phyloP scores from a whole-genome alignment of 2,888 invertebrate genomes.

The Metopia argyrocephala region DNA sequence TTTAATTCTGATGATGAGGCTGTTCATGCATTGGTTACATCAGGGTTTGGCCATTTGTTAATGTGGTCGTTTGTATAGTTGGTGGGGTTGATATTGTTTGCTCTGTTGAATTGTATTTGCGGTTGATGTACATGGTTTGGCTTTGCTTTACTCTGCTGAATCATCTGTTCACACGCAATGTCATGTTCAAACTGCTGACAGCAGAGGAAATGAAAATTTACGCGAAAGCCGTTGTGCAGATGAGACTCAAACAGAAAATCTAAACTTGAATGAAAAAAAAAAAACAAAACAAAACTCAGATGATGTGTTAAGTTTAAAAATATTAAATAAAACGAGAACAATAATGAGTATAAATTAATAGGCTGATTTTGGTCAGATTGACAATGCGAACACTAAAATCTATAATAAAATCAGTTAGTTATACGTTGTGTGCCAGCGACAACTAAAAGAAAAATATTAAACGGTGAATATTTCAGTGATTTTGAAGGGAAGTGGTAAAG shows the following conservation, averaged over 20 bases:
- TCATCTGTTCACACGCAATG: constrained; percentile 65
- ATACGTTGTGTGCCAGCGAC: too few relatives aligned
- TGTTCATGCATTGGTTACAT: constrained; percentile 46
- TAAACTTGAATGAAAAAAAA: constrained; percentile 10
- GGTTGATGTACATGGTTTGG: constrained; percentile 68
- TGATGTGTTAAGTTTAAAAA: too few relatives aligned
- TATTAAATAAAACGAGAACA: too few relatives aligned
- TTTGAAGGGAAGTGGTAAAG: too few relatives aligned
- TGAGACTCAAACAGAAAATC: not conserved
- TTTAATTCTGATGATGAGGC: constrained; percentile 31
- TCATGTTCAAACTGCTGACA: constrained; percentile 64
- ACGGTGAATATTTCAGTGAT: too few relatives aligned
- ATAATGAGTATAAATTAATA: too few relatives aligned
- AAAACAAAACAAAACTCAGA: too few relatives aligned
- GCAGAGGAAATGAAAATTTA: constrained; percentile 57
- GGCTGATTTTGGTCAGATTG: too few relatives aligned
- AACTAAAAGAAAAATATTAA: too few relatives aligned
- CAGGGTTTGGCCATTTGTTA: constrained; percentile 45
- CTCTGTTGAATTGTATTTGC: constrained; percentile 43
- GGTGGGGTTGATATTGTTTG: constrained; percentile 24
- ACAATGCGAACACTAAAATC: too few relatives aligned
- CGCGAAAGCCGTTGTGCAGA: not conserved
- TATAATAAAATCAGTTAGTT: too few relatives aligned
- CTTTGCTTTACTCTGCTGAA: constrained; percentile 65
- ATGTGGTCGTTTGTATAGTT: constrained; percentile 17